Evolutionary conservation across 2,797 vertebrate species (phyloP), one percentile per base, ranked within the genome.

Genomic region (Pogoniulus pusillus): DNA sequence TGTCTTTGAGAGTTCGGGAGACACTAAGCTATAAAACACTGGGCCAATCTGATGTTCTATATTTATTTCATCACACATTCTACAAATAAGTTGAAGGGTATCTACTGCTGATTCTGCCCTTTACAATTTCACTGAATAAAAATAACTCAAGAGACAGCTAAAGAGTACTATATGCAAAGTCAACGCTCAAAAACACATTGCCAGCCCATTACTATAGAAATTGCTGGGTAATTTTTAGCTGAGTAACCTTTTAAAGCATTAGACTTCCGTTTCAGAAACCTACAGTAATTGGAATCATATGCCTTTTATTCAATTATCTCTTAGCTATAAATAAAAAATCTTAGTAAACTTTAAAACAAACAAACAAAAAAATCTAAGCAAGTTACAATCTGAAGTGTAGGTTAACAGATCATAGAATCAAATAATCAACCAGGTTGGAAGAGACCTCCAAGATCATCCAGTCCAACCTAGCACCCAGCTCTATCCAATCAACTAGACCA

Each of bases 261-360:
- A 93, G 92, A 91, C 64, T 96, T 90, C 57, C 78, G 66, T 93
- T 96, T 94, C 81, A 91, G 83, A 95, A 95, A 94, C 92, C 73
- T 90, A 90, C 63, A 93, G 90, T 91, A 94, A 93, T 69, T 93
- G 59, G 73, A 72, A 82, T 78, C 49, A 87, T 73, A 94, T 13
- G 16, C 8, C 69, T 89, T 90, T 91, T 92, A 34, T 58, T 55
- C 32, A 60, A 45, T 64, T 58, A 34, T 2, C 37, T 62, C 16
- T 29, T 30, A 30, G 20, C 1, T 45, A 59, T 6, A 65, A 16
- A 30, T 32, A 35, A 65, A 45, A 45, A 69, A 7, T 5, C 17
- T 18, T 39, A 32, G 10, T 27, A 45, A 32, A 69, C 24, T 59
- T 49, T 45, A 45, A 45, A 20, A 10, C 20, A 22, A 22, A 45